phyloP scores from a whole-genome alignment of 92 coral and sea anemone genomes.

The Pocillopora meandrina region DNA sequence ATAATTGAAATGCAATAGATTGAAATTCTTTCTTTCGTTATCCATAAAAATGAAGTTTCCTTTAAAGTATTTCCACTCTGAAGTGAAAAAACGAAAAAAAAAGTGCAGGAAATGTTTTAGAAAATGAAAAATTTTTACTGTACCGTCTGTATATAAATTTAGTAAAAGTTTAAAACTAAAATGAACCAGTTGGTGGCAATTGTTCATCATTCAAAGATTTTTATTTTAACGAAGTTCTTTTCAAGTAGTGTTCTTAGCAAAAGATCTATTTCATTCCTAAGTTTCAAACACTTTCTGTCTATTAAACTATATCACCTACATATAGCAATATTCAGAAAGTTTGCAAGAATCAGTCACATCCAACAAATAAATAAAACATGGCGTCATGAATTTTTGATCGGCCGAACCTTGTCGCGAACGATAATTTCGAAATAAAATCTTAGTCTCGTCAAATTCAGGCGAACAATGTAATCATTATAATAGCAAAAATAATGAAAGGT shows the following conservation, averaged over 20 bases:
- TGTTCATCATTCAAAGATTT: neutral
- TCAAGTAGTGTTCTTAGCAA: neutral
- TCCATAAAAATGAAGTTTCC: neutral
- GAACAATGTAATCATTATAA: conserved; percentile 27
- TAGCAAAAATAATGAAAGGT: conserved; percentile 1
- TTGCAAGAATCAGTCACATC: conserved; percentile 8
- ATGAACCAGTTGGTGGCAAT: neutral
- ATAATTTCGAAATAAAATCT: conserved; percentile 25
- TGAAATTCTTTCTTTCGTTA: neutral
- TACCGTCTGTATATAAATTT: neutral
- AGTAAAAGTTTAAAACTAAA: neutral
- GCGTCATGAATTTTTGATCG: conserved; percentile 30
- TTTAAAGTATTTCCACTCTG: neutral
- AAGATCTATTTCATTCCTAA: too few relatives aligned
- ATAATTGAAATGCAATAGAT: conserved; percentile 22
- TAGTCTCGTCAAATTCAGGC: conserved; percentile 4
- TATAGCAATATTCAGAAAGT: conserved; percentile 4
- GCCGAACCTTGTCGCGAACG: conserved; percentile 12
- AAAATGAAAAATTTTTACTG: neutral
- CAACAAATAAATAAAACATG: conserved; percentile 33
- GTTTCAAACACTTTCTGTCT: neutral
- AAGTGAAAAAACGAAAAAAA: neutral
- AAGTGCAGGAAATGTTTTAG: neutral
- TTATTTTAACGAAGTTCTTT: too few relatives aligned
- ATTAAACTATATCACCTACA: neutral